These are phyloP conservation scores for Pentalonia nigronervosa DNA, from an alignment of 1,140 invertebrate genomes.

Conservation along the genomic window DNA sequence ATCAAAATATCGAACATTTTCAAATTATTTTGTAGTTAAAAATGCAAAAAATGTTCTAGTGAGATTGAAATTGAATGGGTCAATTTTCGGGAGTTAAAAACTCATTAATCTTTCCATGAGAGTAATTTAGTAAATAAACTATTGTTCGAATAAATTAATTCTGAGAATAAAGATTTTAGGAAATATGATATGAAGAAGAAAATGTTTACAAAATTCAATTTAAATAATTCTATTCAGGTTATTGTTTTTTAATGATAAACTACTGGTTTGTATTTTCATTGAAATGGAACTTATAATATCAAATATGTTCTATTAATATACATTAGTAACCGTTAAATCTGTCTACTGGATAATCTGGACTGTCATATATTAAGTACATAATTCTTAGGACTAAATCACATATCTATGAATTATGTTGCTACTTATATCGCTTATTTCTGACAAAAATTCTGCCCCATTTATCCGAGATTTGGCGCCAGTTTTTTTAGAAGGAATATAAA, in stretches of 20 bases:
- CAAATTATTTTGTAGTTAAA: too few species aligned
- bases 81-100: too few species aligned
- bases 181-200: background rate
- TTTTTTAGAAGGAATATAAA: too few species aligned
- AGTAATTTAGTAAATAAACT: background rate
- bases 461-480: too few species aligned
- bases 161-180: background rate
- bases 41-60: too few species aligned
- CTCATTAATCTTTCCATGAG: background rate
- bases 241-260: background rate
- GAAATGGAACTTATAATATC: background rate
- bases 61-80: too few species aligned
- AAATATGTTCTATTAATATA: background rate
- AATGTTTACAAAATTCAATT: background rate
- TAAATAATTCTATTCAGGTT: background rate
- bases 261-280: background rate
- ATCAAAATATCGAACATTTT: too few species aligned
- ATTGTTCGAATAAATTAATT: background rate
- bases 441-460: background rate
- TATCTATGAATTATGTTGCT: background rate
- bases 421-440: background rate
- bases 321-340: accelerated
- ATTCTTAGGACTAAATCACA: background rate
- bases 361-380: background rate
- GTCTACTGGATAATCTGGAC: background rate